Base-by-base conservation (phyloP, 1,140 invertebrate genomes). In the Lepidurus couesii region DNA sequence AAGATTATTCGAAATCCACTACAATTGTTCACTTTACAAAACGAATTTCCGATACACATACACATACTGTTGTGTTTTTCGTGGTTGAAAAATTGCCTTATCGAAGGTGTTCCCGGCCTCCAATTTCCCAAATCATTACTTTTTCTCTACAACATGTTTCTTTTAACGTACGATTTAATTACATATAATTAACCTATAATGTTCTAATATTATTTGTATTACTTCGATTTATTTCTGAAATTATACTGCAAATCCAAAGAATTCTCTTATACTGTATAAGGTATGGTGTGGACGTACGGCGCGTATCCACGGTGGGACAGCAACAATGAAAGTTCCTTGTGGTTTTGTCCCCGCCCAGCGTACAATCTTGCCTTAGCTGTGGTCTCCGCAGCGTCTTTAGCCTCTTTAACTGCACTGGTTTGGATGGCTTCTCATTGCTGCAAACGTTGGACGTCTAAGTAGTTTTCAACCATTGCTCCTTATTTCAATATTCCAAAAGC, bases 301-400 rank as follows among this genome's bases (percentile, higher is more conserved):
- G 53, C 53, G 53, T 65, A 65, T 65, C 21, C 53, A 7, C n/a
- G n/a, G 53, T 65, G 53, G 53, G 53, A 65, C 53, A 65, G 53
- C 13, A 65, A 16, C 16, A 65, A 65, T 21, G 53, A 65, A 65
- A 7, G 6, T n/a, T 65, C 53, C 21, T 21, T 16, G 16, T 13
- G 6, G 53, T 65, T n/a, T 21, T 65, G 53, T 65, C 16, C 16
- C 13, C 53, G 13, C 7, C 13, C 13, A 65, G 53, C 21, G 13
- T 65, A 65, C 13, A 65, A 7, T 21, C 53, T 65, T 65, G 53
- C 53, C 53, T 65, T 65, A 13, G 13, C 53, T 65, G 53, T 65
- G 53, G 53, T 65, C 6, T 65, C 53, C 1, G 7, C 21, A 65
- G 13, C 9, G 53, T 21, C 53, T 65, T 65, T 13, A n/a, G 53